Conservation (phyloP, 2,888 invertebrate species). For the Criorhina ranunculi region DNA sequence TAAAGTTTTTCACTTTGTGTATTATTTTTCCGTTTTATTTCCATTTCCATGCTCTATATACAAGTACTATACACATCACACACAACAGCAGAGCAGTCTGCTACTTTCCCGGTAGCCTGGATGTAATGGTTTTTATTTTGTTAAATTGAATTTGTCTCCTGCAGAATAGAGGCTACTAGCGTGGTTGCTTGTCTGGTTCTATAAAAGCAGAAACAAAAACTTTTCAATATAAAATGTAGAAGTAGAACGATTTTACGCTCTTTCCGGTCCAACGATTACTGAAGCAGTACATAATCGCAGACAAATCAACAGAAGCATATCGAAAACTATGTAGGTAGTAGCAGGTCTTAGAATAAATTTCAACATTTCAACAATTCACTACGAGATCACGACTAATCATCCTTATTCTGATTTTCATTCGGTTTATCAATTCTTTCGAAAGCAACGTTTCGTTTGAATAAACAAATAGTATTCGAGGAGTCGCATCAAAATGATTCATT, state of each 20-base stretch:
- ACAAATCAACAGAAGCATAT: not conserved
- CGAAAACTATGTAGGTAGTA: not conserved
- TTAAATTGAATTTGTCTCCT: conserved; percentile 68
- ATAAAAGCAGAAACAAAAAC: conserved; percentile 43
- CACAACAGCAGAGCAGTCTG: not conserved
- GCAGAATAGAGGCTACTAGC: conserved; percentile 38
- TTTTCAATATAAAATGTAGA: conserved; percentile 46
- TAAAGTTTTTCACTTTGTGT: conserved; percentile 57
- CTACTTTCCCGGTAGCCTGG: conserved; percentile 34
- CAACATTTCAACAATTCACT: conserved; percentile 34
- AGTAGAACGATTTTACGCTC: conserved; percentile 58
- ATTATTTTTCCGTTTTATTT: conserved; percentile 59
- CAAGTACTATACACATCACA: conserved; percentile 4
- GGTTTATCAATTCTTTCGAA: too few species aligned
- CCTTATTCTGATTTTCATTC: too few species aligned
- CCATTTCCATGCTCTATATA: conserved; percentile 33
- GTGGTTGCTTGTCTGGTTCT: conserved; percentile 33
- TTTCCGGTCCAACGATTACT: conserved; percentile 42
- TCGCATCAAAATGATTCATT: too few species aligned
- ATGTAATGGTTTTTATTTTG: conserved; percentile 63
- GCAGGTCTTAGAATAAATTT: conserved; percentile 36
- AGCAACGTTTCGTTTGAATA: too few species aligned
- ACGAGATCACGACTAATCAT: conserved; percentile 40
- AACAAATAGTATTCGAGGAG: too few species aligned
- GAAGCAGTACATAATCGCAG: conserved; percentile 13